Evolutionary conservation across 92 coral and sea anemone species (phyloP).

Genomic region (Parazoanthus atlanticus): DNA sequence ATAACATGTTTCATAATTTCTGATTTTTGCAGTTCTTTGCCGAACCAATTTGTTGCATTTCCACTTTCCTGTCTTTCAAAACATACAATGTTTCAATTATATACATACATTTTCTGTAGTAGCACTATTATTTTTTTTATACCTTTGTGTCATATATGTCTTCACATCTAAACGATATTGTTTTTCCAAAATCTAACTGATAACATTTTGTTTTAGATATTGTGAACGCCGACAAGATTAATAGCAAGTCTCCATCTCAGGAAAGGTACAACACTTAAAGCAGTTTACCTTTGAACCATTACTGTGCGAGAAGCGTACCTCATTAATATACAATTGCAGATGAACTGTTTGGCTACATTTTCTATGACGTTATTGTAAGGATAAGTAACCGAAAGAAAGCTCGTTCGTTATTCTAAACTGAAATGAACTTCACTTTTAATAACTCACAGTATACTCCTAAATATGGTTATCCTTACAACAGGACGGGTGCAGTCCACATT

Average conservation of each 20-base stretch:
- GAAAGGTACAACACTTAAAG: not conserved
- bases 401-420: not conserved
- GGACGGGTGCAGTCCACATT: not conserved
- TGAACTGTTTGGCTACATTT: not conserved
- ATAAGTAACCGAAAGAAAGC: not conserved
- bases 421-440: constrained; percentile 10
- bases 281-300: not conserved
- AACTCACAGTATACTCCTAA: not conserved
- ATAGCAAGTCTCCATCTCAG: not conserved
- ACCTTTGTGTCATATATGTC: not conserved
- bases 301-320: not conserved
- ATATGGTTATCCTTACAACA: not conserved
- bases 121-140: too few species aligned
- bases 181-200: not conserved
- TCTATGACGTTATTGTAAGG: not conserved
- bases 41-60: too few species aligned
- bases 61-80: too few species aligned
- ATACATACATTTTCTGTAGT: too few species aligned
- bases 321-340: not conserved
- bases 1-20: too few species aligned
- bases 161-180: not conserved
- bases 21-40: too few species aligned
- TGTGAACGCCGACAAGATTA: not conserved
- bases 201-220: not conserved
- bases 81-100: too few species aligned